Evolutionary conservation across 1,140 invertebrate genomes (phyloP), one percentile per base, ranked within the genome.

Genomic region (Zaprionus capensis): DNA sequence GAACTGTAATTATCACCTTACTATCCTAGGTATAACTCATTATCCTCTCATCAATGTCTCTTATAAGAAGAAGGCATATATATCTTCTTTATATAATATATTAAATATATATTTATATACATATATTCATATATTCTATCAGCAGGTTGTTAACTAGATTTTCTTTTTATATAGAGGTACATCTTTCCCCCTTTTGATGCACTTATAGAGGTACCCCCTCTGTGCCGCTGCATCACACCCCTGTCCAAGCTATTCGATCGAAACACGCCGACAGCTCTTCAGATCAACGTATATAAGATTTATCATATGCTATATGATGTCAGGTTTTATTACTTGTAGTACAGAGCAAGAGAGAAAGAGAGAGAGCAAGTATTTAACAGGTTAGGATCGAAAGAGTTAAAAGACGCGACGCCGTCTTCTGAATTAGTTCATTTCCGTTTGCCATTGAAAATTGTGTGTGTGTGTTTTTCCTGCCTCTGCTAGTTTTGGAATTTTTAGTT

Each of bases 401-500:
- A 46, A 46, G 41, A 17, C n/a, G 2, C 41, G 41, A 17, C 41
- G 11, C 41, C 4, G 20, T 51, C 46, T 51, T 9, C 17, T 46
- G 15, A 17, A 46, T 46, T 46, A 46, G n/a, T 17, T 51, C 20
- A 51, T 51, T 51, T 85, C 63, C 64, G 31, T 20, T 14, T 46
- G 41, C 41, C 41, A 46, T 46, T 46, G 41, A n/a, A 34, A 36
- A 63, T 63, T 24, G 20, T 59, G n/a, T 44, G 31, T 31, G 31
- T 31, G 28, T 31, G 28, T 31, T 28, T 17, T 17, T n/a, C n/a
- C 24, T 46, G 41, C 41, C 41, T 46, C 41, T 41, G 38, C 38
- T 41, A 15, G 38, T 41, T 41, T 41, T 41, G 38, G 38, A n/a
- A 41, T n/a, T 44, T 55, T 56, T 56, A 26, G 70, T 81, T 70